Evolutionary conservation across 2,888 invertebrate species (phyloP).

Genomic region (Xestoiulus laeticollis): DNA sequence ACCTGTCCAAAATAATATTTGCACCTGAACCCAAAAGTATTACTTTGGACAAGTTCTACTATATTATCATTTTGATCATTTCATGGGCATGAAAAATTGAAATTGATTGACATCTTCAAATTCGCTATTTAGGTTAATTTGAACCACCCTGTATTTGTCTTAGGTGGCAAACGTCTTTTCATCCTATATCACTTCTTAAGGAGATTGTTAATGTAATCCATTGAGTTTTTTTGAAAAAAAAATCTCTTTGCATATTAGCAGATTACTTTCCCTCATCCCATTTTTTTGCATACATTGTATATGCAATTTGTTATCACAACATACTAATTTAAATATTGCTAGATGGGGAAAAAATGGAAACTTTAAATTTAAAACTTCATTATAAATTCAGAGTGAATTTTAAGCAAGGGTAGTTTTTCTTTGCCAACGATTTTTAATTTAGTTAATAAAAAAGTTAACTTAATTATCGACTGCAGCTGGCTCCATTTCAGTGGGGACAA

Average conservation of each 20-base stretch:
- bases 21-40: too few relatives aligned
- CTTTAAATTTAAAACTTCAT: background rate
- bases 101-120: too few relatives aligned
- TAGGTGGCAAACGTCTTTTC: background rate
- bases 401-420: too few relatives aligned
- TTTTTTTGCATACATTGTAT: background rate
- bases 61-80: too few relatives aligned
- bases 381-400: background rate
- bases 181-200: background rate
- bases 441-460: background rate
- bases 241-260: background rate
- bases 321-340: background rate
- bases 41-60: too few relatives aligned
- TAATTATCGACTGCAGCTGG: slow-evolving; percentile 16
- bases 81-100: too few relatives aligned
- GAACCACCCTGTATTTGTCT: too few relatives aligned
- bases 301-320: background rate
- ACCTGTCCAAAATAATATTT: too few relatives aligned
- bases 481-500: background rate
- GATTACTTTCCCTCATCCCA: background rate
- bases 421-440: background rate
- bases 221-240: background rate
- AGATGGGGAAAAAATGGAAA: background rate
- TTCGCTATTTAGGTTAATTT: too few relatives aligned
- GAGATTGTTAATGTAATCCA: background rate